Evolutionary conservation across 2,888 invertebrate species (phyloP), one percentile per base, ranked within the genome.

Genomic region (Cryptus armator): DNA sequence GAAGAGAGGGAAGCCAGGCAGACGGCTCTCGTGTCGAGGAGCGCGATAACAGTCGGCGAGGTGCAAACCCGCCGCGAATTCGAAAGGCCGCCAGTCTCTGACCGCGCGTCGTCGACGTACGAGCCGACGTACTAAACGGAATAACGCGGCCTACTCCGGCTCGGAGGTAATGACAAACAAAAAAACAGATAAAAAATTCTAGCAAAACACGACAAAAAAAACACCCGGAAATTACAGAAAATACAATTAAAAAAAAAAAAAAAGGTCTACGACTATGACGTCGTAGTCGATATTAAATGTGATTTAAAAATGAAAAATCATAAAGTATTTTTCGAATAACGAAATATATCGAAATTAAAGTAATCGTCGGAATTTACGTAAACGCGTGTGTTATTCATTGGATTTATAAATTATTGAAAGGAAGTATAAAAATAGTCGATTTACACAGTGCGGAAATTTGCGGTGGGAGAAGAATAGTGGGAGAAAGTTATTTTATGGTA

Each of bases 31-130:
- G 71, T 64, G 68, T 59, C 74, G 78, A 64, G 86, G 84, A 84
- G 87, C 89, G 89, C 90, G 91, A 91, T 90, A 91, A 92, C 91
- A 90, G 90, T 89, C 91, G 89, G 86, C 88, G 92, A 92, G 92
- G 92, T 92, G 92, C 91, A 92, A 92, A 92, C 90, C 92, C 91
- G 91, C 91, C 91, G 92, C 91, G 90, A 92, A 91, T 91, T 92
- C 90, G 91, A 92, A 91, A 92, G 92, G 90, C 91, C 89, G 88
- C 89, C 92, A 93, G 93, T 93, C 91, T 91, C 90, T 90, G 91
- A 91, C 90, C 89, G 93, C 92, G 92, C 92, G 92, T 89, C 91
- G 89, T 83, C 89, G 89, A 87, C 87, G 89, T 86, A 86, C 91
- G 90, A 89, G 87, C 89, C 88, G 88, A 64, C 70, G 68, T 51